Evolutionary conservation across 2,888 invertebrate species (phyloP).

Genomic region (Shargacucullia verbasci): DNA sequence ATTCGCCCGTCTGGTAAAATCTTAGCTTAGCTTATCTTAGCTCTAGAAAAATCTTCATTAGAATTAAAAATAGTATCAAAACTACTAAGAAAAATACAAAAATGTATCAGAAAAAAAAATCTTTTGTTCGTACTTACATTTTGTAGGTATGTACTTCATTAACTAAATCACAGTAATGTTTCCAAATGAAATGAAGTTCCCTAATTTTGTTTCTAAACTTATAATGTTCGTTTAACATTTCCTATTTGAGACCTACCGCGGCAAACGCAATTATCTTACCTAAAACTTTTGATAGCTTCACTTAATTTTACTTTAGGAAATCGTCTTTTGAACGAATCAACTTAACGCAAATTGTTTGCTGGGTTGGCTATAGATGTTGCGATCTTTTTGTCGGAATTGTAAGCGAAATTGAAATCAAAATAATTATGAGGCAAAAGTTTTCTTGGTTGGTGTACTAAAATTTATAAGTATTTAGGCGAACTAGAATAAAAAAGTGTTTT

Average conservation of each 20-base stretch:
- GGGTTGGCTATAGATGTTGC: slow-evolving; percentile 19
- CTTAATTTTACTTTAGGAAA: slow-evolving; percentile 55
- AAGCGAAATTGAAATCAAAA: slow-evolving; percentile 34
- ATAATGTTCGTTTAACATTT: slow-evolving; percentile 66
- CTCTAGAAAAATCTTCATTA: too few relatives aligned
- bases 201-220: slow-evolving; percentile 54
- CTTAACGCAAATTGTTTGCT: slow-evolving; percentile 51
- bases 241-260: slow-evolving; percentile 60
- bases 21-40: too few relatives aligned
- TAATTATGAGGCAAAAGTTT: too few relatives aligned
- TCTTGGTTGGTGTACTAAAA: too few relatives aligned
- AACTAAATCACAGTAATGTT: slow-evolving; percentile 42
- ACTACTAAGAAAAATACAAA: too few relatives aligned
- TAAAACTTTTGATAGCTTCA: slow-evolving; percentile 60
- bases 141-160: slow-evolving; percentile 21
- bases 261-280: slow-evolving; percentile 63
- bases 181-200: slow-evolving; percentile 45
- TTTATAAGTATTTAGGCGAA: too few relatives aligned
- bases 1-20: too few relatives aligned
- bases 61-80: too few relatives aligned
- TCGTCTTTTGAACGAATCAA: slow-evolving; percentile 52
- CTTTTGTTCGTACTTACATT: not conserved
- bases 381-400: slow-evolving; percentile 20
- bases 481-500: too few relatives aligned
- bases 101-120: too few relatives aligned